Evolutionary conservation across 2,113 vertebrate species (phyloP).

Genomic region (Arenaria interpres): DNA sequence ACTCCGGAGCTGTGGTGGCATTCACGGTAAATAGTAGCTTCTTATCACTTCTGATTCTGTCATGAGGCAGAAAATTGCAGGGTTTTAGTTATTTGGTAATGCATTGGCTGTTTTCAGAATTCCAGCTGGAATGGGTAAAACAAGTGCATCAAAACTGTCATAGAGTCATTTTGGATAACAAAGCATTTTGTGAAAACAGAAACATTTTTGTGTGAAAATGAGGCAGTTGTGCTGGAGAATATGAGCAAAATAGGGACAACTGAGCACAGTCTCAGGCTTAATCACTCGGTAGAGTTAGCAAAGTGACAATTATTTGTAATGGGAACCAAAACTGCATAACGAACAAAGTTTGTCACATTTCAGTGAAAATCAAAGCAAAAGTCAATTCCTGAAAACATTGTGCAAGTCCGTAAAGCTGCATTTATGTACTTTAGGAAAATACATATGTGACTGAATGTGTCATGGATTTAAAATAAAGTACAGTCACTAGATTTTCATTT

Average conservation of each 20-base stretch:
- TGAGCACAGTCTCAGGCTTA: neutral
- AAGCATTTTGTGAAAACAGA: neutral
- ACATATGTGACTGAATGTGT: neutral
- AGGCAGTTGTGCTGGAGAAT: neutral
- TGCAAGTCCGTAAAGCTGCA: neutral
- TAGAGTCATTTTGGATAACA: conserved; percentile 8
- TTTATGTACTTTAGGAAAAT: neutral
- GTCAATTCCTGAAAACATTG: neutral
- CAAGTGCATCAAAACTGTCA: neutral
- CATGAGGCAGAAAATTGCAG: conserved; percentile 5
- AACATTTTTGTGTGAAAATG: conserved; percentile 7
- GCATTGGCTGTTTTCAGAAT: neutral
- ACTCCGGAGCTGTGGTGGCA: neutral
- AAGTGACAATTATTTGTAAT: conserved; percentile 26
- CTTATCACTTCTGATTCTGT: conserved; percentile 9
- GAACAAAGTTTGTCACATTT: conserved; percentile 8
- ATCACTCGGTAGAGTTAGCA: neutral
- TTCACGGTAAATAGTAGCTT: neutral
- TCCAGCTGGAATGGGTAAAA: neutral
- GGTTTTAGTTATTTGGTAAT: neutral
- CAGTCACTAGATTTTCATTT: neutral
- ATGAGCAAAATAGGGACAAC: neutral
- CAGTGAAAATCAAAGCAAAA: conserved; percentile 33
- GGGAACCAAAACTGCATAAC: neutral
- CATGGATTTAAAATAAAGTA: neutral